A percentile compares a stretch with the other conserved stretches of the same genome.
Evolutionary conservation across 2,888 invertebrate species (phyloP).

Genomic region (Allolobophora icterica): DNA sequence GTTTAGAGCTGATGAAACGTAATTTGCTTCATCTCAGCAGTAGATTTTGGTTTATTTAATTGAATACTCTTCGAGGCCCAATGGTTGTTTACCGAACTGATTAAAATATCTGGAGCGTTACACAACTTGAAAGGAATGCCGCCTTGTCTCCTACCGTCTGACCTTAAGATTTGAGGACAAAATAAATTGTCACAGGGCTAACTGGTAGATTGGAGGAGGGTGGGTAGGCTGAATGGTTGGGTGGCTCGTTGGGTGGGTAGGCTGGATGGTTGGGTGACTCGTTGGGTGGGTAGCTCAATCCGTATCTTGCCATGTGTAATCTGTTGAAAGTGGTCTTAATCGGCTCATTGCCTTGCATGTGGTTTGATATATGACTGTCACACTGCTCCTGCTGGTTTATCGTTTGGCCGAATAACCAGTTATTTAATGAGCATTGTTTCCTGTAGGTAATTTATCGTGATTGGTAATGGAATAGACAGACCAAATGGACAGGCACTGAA

Average conservation of each 20-base stretch:
- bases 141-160: neutral
- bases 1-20: no score
- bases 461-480: neutral
- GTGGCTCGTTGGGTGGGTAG: no score
- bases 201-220: neutral
- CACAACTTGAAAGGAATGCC: neutral
- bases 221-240: neutral
- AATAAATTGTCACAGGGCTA: neutral
- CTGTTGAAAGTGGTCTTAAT: neutral
- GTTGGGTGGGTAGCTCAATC: neutral
- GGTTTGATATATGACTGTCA: neutral
- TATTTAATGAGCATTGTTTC: neutral
- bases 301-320: neutral
- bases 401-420: neutral
- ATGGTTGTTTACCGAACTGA: neutral
- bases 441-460: neutral
- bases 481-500: neutral
- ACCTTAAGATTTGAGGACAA: neutral
- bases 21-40: neutral
- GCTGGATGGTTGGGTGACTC: neutral
- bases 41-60: neutral
- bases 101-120: neutral
- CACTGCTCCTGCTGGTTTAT: neutral
- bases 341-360: neutral
- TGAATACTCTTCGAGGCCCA: neutral